Conservation (phyloP, 2,113 vertebrate genomes). For the Haplochromis vanheusdeni region DNA sequence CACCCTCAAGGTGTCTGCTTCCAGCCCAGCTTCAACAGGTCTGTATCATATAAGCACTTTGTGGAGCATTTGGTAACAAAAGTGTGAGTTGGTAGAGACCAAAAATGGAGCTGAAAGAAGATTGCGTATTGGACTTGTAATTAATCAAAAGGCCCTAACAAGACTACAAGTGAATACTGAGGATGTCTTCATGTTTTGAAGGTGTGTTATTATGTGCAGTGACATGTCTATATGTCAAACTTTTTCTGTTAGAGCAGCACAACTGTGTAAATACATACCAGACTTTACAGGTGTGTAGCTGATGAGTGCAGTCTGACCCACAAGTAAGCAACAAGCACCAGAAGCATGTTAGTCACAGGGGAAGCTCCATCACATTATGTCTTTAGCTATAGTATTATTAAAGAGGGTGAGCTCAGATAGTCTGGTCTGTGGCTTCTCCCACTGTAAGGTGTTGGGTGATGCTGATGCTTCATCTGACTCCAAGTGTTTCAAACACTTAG, state of each 20-base stretch:
- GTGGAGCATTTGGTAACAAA: not conserved
- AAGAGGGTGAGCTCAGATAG: not conserved
- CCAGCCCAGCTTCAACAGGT: slow-evolving; percentile 21
- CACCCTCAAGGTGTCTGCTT: slow-evolving; percentile 69
- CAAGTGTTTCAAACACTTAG: accelerated
- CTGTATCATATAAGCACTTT: not conserved
- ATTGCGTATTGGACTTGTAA: not conserved
- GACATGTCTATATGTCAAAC: not conserved
- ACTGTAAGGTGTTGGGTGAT: not conserved
- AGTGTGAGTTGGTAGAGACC: not conserved
- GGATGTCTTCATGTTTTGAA: not conserved
- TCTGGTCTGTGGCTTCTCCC: not conserved
- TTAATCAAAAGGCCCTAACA: not conserved
- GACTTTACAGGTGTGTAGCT: not conserved
- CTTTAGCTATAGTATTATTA: not conserved
- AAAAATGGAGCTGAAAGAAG: not conserved
- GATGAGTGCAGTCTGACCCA: not conserved
- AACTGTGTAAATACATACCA: not conserved
- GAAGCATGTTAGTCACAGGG: not conserved
- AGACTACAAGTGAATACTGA: not conserved
- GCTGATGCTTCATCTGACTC: not conserved
- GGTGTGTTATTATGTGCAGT: not conserved
- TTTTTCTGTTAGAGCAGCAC: not conserved
- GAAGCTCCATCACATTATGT: not conserved
- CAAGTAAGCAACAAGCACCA: not conserved